Percentiles rank a stretch among this genome's conserved stretches.
Conservation (phyloP, 64 coral and sea anemone species). For the Stylophora pistillata region DNA sequence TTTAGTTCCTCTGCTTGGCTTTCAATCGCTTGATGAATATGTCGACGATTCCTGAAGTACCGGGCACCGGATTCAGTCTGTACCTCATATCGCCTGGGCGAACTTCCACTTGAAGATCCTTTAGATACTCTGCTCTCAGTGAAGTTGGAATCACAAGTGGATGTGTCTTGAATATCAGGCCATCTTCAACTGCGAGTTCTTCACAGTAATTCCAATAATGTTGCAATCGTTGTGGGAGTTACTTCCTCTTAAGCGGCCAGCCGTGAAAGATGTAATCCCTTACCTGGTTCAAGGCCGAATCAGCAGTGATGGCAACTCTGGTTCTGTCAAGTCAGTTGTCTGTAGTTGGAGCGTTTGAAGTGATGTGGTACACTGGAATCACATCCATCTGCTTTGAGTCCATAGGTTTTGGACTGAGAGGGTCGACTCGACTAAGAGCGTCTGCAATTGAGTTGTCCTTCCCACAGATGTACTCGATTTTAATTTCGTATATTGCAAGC, state of each 20-base stretch:
- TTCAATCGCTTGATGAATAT: too few species aligned
- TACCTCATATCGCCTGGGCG: too few species aligned
- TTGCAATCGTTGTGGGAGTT: slow-evolving; percentile 36
- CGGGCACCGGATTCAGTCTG: too few species aligned
- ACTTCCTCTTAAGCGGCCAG: slow-evolving; percentile 39
- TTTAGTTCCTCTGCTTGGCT: too few species aligned
- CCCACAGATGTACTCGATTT: slow-evolving; percentile 47
- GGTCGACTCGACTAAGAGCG: slow-evolving; percentile 37
- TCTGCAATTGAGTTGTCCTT: slow-evolving; percentile 61
- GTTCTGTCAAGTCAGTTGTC: slow-evolving; percentile 40
- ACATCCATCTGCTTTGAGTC: slow-evolving; percentile 20
- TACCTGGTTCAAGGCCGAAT: neutral
- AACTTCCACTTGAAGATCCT: slow-evolving; percentile 34
- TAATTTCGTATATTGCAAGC: neutral
- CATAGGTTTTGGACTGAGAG: slow-evolving; percentile 12
- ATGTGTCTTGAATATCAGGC: slow-evolving; percentile 35
- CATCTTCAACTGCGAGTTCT: slow-evolving; percentile 54
- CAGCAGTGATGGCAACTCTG: slow-evolving; percentile 28
- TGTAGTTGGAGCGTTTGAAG: slow-evolving; percentile 40
- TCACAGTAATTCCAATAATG: slow-evolving; percentile 72
- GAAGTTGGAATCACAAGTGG: slow-evolving; percentile 30
- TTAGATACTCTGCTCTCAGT: slow-evolving; percentile 14
- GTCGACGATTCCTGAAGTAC: too few species aligned
- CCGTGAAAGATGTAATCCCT: slow-evolving; percentile 39
- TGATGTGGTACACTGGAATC: slow-evolving; percentile 46